phyloP scores from a whole-genome alignment of 1,140 invertebrate species.

The Trichogramma pretiosum region DNA sequence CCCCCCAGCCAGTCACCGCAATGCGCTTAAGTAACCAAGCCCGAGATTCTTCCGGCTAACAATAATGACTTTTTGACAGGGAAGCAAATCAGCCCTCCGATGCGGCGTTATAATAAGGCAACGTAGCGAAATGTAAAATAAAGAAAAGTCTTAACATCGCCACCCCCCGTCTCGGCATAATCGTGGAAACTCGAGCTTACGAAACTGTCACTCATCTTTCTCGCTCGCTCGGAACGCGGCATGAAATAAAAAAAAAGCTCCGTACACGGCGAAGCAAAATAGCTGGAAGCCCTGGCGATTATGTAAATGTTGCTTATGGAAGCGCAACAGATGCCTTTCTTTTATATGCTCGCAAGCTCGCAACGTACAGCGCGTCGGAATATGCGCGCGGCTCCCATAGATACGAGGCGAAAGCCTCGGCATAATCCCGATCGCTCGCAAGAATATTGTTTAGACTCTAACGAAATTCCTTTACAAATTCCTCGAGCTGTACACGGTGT shows the following conservation, averaged over 20 bases:
- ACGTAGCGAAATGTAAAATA: constrained; percentile 11
- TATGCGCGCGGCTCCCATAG: constrained; percentile 23
- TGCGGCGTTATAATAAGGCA: too few relatives aligned
- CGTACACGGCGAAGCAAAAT: too few relatives aligned
- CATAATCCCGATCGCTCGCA: constrained; percentile 32
- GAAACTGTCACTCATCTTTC: constrained; percentile 11
- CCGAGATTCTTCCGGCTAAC: constrained; percentile 20
- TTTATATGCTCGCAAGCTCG: constrained; percentile 12
- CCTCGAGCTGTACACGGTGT: constrained; percentile 8
- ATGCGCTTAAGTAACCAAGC: too few relatives aligned
- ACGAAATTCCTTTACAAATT: constrained; percentile 40
- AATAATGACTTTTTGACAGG: constrained; percentile 22
- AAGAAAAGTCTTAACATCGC: not conserved
- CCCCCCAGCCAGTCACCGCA: too few relatives aligned
- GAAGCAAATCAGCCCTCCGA: constrained; percentile 5
- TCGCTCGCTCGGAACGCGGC: not conserved
- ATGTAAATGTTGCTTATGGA: constrained; percentile 43
- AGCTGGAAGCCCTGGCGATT: constrained; percentile 33
- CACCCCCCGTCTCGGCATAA: too few relatives aligned
- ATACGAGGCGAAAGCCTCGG: too few relatives aligned
- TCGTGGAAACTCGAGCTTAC: constrained; percentile 1
- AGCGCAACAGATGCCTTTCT: constrained; percentile 42
- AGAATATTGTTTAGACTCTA: constrained; percentile 38
- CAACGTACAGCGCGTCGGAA: not conserved
- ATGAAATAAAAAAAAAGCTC: constrained; percentile 13